phyloP scores from a whole-genome alignment of 2,797 vertebrate genomes.

The Anableps anableps region DNA sequence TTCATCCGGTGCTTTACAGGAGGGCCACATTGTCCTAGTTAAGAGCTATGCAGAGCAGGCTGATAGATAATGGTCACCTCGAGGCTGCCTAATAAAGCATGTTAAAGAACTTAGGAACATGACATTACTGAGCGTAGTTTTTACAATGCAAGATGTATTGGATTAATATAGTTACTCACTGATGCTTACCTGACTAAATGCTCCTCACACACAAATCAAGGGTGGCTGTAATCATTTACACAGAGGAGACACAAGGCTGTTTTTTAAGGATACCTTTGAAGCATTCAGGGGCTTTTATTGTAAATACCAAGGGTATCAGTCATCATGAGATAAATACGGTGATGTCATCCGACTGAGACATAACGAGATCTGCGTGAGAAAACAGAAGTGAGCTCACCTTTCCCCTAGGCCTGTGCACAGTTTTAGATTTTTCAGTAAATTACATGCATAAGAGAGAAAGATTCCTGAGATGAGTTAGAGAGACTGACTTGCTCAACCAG shows the following conservation, averaged over 20 bases:
- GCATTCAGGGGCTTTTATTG: constrained; percentile 66
- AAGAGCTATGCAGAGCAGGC: constrained; percentile 88
- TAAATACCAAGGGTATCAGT: constrained; percentile 64
- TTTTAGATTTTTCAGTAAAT: constrained; percentile 5
- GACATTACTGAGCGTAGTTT: constrained; percentile 97
- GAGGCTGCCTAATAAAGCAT: constrained; percentile 99
- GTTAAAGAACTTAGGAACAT: constrained; percentile 92
- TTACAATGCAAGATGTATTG: constrained; percentile 99
- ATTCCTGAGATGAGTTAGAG: neutral
- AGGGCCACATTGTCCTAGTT: constrained; percentile 79
- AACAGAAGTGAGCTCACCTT: constrained; percentile 59
- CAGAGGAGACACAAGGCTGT: constrained; percentile 53
- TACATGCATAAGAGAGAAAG: neutral
- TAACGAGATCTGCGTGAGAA: constrained; percentile 33
- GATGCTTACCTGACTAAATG: constrained; percentile 99
- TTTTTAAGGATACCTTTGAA: constrained; percentile 70
- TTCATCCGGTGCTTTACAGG: constrained; percentile 83
- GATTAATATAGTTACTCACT: constrained; percentile 98
- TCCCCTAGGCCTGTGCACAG: constrained; percentile 38
- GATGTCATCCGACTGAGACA: constrained; percentile 68
- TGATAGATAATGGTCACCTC: constrained; percentile 97
- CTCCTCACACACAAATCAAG: constrained; percentile 90
- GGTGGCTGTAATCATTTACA: constrained; percentile 89
- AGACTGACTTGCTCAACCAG: neutral
- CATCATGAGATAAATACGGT: constrained; percentile 53